Evolutionary conservation across 2,797 vertebrate genomes (phyloP).

Genomic region (Rachycentron canadum): DNA sequence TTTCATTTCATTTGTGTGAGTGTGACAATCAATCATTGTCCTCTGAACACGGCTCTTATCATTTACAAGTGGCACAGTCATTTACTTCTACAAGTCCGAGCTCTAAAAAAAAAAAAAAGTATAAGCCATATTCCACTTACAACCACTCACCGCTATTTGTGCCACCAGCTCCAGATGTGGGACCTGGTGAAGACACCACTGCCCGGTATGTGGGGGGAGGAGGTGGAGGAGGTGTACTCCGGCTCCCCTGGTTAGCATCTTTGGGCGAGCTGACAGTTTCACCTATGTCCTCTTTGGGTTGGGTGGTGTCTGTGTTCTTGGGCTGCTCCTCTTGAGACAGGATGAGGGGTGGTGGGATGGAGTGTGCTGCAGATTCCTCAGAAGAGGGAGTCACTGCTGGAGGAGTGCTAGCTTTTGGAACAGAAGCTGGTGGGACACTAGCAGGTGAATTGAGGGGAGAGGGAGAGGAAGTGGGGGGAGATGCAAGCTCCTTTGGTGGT

Average conservation of each 20-base stretch:
- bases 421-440: constrained; percentile 36
- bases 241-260: constrained; percentile 86
- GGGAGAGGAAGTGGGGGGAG: constrained; percentile 68
- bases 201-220: constrained; percentile 96
- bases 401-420: constrained; percentile 58
- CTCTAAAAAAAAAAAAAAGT: not conserved
- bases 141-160: constrained; percentile 90
- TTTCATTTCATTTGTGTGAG: not conserved
- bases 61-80: not conserved
- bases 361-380: constrained; percentile 69
- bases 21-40: not conserved
- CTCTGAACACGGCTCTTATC: not conserved
- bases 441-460: constrained; percentile 52
- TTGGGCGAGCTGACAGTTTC: constrained; percentile 88
- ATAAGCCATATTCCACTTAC: not conserved
- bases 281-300: constrained; percentile 85
- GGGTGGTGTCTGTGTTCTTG: constrained; percentile 83
- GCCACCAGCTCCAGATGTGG: constrained; percentile 84
- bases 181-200: constrained; percentile 93
- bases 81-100: not conserved
- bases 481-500: constrained; percentile 50
- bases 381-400: constrained; percentile 56
- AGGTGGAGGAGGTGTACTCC: constrained; percentile 92
- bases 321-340: constrained; percentile 87
- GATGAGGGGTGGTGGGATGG: constrained; percentile 84